Conservation (phyloP, 92 coral and sea anemone genomes). For the Porites divaricata region DNA sequence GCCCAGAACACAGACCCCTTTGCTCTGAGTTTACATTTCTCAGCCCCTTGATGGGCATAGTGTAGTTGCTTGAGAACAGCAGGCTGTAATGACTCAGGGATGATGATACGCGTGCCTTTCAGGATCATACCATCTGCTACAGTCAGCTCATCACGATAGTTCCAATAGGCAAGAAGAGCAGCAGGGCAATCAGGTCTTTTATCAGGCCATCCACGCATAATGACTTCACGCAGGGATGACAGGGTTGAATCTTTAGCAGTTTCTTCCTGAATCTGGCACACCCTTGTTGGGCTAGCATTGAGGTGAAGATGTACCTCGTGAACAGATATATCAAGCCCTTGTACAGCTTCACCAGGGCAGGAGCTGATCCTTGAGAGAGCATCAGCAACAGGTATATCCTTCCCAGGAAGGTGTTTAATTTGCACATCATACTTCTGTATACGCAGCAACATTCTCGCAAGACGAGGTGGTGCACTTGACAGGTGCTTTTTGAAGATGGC, state of each 20-base stretch:
- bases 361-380: slow-evolving; percentile 58
- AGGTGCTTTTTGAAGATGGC: slow-evolving; percentile 61
- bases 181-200: slow-evolving; percentile 68
- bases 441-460: slow-evolving; percentile 55
- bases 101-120: slow-evolving; percentile 45
- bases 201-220: slow-evolving; percentile 63
- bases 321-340: slow-evolving; percentile 52
- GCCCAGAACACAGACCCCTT: slow-evolving; percentile 7
- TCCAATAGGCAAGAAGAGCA: slow-evolving; percentile 60
- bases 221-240: slow-evolving; percentile 29
- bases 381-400: slow-evolving; percentile 52
- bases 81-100: slow-evolving; percentile 42
- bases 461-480: slow-evolving; percentile 48
- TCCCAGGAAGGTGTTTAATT: slow-evolving; percentile 4
- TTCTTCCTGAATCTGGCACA: slow-evolving; percentile 41
- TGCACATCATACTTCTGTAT: slow-evolving; percentile 9
- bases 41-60: slow-evolving; percentile 38
- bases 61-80: slow-evolving; percentile 54
- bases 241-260: slow-evolving; percentile 45
- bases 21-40: slow-evolving; percentile 10
- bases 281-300: slow-evolving; percentile 63
- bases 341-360: slow-evolving; percentile 40
- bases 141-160: slow-evolving; percentile 17
- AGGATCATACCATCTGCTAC: slow-evolving; percentile 55
- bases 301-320: slow-evolving; percentile 62